These are phyloP conservation scores for Melanargia galathea DNA, from an alignment of 2,888 invertebrate genomes.

Conservation along the genomic window DNA sequence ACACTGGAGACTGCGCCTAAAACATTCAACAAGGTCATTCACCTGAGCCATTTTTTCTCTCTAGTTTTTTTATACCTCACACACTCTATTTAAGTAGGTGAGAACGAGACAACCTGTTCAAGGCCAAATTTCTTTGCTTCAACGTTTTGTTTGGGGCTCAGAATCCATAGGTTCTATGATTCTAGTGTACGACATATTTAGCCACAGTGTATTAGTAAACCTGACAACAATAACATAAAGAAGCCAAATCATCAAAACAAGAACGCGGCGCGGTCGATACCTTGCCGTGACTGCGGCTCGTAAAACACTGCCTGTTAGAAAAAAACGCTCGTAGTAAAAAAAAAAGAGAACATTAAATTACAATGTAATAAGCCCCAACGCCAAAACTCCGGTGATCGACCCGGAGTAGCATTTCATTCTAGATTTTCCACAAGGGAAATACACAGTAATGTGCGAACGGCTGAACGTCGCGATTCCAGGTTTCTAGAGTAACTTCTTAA, in stretches of 20 bases:
- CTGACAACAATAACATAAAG: not conserved
- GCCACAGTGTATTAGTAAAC: not conserved
- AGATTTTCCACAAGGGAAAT: conserved; percentile 79
- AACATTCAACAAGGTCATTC: no score
- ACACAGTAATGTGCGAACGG: conserved; percentile 39
- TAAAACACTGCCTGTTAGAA: conserved; percentile 68
- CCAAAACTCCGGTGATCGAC: conserved; percentile 72
- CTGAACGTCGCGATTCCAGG: conserved; percentile 3
- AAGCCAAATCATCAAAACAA: conserved; percentile 16
- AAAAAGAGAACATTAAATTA: conserved; percentile 77
- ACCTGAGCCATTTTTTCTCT: no score
- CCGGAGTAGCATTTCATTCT: conserved; percentile 56
- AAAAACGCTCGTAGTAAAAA: conserved; percentile 64
- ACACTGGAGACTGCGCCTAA: no score
- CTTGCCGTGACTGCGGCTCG: conserved; percentile 73
- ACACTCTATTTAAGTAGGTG: no score
- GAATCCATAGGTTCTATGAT: no score
- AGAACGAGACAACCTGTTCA: no score
- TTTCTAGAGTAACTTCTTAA: not conserved
- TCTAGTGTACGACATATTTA: no score
- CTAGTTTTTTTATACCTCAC: no score
- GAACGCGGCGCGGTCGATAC: conserved; percentile 63
- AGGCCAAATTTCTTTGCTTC: no score
- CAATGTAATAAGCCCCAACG: conserved; percentile 71
- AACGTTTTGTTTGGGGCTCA: no score